Percentiles rank a stretch among this genome's conserved stretches.
Evolutionary conservation across 1,140 invertebrate genomes (phyloP).

Genomic region (Drosophila ogumai): DNA sequence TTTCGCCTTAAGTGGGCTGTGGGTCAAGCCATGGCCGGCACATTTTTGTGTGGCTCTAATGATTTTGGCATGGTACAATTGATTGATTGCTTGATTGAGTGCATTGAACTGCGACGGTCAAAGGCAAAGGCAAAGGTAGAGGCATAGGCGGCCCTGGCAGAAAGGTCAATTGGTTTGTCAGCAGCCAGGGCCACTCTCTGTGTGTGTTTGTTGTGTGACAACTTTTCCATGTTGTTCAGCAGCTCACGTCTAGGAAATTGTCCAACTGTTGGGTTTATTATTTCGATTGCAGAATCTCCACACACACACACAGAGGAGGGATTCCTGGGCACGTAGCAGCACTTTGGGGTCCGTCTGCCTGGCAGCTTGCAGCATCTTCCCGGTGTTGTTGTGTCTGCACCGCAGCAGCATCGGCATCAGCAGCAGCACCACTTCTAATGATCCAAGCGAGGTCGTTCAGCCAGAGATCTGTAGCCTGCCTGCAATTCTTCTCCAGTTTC

Average conservation of each 20-base stretch:
- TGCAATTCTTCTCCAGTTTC: constrained; percentile 48
- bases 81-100: constrained; percentile 81
- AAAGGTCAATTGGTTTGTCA: constrained; percentile 78
- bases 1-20: constrained; percentile 75
- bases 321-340: constrained; percentile 77
- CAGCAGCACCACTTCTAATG: constrained; percentile 79
- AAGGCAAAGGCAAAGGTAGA: constrained; percentile 3
- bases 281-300: constrained; percentile 67
- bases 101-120: constrained; percentile 43
- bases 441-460: constrained; percentile 80
- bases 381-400: constrained; percentile 46
- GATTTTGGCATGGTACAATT: constrained; percentile 78
- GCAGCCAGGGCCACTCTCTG: constrained; percentile 16
- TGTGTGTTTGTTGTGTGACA: constrained; percentile 51
- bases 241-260: constrained; percentile 78
- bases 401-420: constrained; percentile 32
- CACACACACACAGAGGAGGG: constrained; percentile 10
- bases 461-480: constrained; percentile 61
- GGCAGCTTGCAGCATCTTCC: constrained; percentile 66
- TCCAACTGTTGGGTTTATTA: constrained; percentile 82
- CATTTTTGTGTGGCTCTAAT: constrained; percentile 75
- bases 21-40: constrained; percentile 73
- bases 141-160: constrained; percentile 18
- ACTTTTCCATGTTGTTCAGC: constrained; percentile 65
- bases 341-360: constrained; percentile 72